Conservation (phyloP, 2,797 vertebrate species). For the Darevskia nairensis region DNA sequence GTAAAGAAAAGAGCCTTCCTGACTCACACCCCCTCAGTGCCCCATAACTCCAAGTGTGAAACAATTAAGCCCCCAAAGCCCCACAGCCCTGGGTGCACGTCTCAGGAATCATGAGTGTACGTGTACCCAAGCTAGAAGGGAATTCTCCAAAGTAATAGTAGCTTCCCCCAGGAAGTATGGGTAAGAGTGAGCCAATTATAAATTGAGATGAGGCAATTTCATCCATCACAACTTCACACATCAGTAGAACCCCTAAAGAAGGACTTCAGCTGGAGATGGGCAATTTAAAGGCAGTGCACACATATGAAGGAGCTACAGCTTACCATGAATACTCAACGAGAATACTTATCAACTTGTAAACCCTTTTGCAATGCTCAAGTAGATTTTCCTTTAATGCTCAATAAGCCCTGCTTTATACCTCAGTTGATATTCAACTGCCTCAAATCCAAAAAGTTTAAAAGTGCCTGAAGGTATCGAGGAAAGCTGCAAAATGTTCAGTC, state of each 20-base stretch:
- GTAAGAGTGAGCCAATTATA: neutral
- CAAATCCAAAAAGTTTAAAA: constrained; percentile 45
- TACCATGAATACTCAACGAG: constrained; percentile 13
- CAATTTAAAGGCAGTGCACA: constrained; percentile 59
- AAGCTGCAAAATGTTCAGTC: constrained; percentile 20
- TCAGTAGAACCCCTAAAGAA: constrained; percentile 45
- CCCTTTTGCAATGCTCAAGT: constrained; percentile 48
- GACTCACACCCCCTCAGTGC: too few species aligned
- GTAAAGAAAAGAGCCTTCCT: too few species aligned
- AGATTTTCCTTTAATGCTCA: constrained; percentile 57
- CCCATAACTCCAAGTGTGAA: too few species aligned
- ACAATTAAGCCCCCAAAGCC: too few species aligned
- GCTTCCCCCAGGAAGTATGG: neutral
- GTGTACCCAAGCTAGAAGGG: neutral
- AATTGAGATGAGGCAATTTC: constrained; percentile 23
- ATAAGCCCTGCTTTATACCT: constrained; percentile 52
- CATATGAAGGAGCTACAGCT: constrained; percentile 50
- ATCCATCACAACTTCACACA: constrained; percentile 26
- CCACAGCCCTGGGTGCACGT: too few species aligned
- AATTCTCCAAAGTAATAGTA: neutral
- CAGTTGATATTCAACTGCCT: constrained; percentile 33
- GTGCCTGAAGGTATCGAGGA: constrained; percentile 10
- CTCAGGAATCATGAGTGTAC: neutral
- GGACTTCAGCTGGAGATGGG: constrained; percentile 39
- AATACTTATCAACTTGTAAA: constrained; percentile 65